These are phyloP conservation scores for Neelides sp. DNA, from an alignment of 1,140 invertebrate species.

Conservation along the genomic window DNA sequence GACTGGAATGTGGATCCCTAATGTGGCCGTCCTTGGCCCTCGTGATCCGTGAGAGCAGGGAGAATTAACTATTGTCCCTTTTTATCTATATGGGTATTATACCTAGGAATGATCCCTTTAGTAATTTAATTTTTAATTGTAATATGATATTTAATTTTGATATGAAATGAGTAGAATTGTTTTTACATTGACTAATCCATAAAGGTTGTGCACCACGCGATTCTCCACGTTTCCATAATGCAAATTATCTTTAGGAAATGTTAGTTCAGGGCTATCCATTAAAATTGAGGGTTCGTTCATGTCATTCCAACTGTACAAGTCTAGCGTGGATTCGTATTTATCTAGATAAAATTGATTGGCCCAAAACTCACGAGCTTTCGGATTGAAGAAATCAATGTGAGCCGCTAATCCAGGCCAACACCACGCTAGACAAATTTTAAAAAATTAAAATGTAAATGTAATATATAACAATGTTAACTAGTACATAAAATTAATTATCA, in stretches of 20 bases:
- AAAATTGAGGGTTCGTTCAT: conserved; percentile 99
- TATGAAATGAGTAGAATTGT: too few relatives aligned
- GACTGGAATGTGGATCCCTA: too few relatives aligned
- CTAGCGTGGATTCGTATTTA: conserved; percentile 80
- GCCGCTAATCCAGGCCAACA: conserved; percentile 91
- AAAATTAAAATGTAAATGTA: too few relatives aligned
- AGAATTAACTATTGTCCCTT: too few relatives aligned
- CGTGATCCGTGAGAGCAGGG: too few relatives aligned
- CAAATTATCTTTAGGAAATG: conserved; percentile 71
- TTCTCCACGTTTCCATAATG: conserved; percentile 83
- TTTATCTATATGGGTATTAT: too few relatives aligned
- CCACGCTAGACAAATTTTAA: conserved; percentile 64
- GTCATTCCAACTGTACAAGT: conserved; percentile 95
- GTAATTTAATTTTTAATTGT: too few relatives aligned
- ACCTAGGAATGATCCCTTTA: too few relatives aligned
- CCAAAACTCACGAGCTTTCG: conserved; percentile 73
- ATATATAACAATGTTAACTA: too few relatives aligned
- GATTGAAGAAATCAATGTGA: conserved; percentile 89
- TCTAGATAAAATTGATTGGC: conserved; percentile 60
- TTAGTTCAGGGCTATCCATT: conserved; percentile 94
- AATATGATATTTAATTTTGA: too few relatives aligned
- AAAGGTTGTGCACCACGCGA: conserved; percentile 91
- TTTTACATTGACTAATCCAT: conserved; percentile 56
- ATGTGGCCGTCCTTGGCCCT: too few relatives aligned
- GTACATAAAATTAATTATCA: too few relatives aligned